Percentiles rank a stretch among this genome's conserved stretches.
These are phyloP conservation scores for Sinotaia quadrata DNA, from an alignment of 2,888 invertebrate species.

Conservation along the genomic window DNA sequence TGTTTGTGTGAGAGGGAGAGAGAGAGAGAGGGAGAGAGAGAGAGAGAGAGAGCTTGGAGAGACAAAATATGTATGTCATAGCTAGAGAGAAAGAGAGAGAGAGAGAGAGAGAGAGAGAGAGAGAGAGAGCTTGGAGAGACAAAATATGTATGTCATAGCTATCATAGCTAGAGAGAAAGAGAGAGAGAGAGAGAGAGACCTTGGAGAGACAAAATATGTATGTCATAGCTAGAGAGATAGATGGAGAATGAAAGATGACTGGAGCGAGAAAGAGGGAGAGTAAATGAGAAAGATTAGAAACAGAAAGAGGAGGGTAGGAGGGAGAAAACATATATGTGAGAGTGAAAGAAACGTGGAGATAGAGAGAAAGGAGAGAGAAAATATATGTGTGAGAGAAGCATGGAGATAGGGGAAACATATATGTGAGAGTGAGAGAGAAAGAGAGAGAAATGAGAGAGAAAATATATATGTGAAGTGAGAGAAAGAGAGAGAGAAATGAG, in stretches of 20 bases:
- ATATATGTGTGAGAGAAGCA: slow-evolving; percentile 6
- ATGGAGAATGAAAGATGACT: neutral
- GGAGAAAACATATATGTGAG: neutral
- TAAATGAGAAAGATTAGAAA: neutral
- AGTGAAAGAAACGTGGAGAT: neutral
- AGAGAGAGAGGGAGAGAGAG: neutral
- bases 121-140: neutral
- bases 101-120: neutral
- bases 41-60: neutral
- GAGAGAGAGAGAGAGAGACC: neutral
- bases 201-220: neutral
- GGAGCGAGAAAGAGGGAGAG: neutral
- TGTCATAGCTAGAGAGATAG: neutral
- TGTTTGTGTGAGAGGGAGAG: neutral
- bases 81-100: neutral
- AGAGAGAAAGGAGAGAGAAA: slow-evolving; percentile 11
- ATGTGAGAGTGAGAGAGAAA: neutral
- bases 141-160: neutral
- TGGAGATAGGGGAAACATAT: neutral
- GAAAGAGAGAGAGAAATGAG: slow-evolving; percentile 1
- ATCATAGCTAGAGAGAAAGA: neutral
- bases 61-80: neutral
- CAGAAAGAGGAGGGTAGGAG: neutral
- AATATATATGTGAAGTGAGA: neutral
- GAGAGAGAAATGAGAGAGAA: slow-evolving; percentile 1